Conservation (phyloP, 2,113 vertebrate genomes). For the Ochotona curzoniae region DNA sequence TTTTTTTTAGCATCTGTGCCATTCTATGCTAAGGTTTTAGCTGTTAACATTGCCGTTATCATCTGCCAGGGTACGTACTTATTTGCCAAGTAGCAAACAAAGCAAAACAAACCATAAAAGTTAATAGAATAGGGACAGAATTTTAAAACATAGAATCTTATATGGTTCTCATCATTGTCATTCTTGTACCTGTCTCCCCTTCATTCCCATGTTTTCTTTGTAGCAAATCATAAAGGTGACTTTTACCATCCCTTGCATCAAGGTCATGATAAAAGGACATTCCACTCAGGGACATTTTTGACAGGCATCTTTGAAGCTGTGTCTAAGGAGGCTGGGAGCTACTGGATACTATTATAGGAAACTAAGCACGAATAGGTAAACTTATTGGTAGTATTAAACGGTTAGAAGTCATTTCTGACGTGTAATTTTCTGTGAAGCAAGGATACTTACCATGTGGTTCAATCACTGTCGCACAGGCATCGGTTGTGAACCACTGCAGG, state of each 20-base stretch:
- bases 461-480: not conserved
- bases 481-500: not conserved
- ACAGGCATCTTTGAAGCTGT: constrained; percentile 44
- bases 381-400: not conserved
- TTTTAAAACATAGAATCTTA: not conserved
- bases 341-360: constrained; percentile 35
- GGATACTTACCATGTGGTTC: not conserved
- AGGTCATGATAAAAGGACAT: constrained; percentile 6
- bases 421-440: constrained; percentile 44
- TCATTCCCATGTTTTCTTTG: not conserved
- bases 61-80: constrained; percentile 5
- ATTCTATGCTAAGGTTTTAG: not conserved
- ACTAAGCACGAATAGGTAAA: constrained; percentile 40
- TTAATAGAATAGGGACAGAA: not conserved
- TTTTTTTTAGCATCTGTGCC: constrained; percentile 14
- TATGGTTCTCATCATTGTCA: not conserved
- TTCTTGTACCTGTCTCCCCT: not conserved
- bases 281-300: constrained; percentile 41
- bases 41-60: constrained; percentile 33
- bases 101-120: constrained; percentile 24
- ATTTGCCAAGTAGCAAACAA: constrained; percentile 37
- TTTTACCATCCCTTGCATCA: constrained; percentile 26
- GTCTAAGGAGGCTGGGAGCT: constrained; percentile 15
- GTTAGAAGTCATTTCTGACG: not conserved
- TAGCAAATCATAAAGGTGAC: constrained; percentile 48